Conservation (phyloP, 2,888 invertebrate genomes). For the Euplexia lucipara region DNA sequence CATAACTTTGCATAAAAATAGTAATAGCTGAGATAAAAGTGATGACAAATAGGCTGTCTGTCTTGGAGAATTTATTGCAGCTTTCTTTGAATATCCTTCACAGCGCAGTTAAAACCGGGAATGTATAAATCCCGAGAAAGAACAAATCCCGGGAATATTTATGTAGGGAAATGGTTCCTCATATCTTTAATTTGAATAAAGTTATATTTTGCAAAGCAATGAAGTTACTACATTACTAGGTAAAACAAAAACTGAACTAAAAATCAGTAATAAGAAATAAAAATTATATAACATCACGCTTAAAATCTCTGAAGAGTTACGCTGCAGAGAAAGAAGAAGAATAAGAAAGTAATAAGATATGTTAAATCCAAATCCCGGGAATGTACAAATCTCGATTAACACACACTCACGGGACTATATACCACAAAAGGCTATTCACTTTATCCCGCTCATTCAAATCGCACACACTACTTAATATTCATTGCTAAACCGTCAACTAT, state of each 20-base stretch:
- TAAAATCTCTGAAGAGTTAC: no score
- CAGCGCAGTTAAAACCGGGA: background rate
- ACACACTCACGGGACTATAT: background rate
- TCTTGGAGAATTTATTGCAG: slow-evolving; percentile 22
- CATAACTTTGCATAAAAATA: slow-evolving; percentile 24
- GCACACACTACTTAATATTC: slow-evolving; percentile 24
- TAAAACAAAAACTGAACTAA: no score
- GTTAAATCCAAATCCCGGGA: no score
- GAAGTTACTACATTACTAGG: no score
- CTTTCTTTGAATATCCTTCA: slow-evolving; percentile 6
- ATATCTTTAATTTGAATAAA: no score
- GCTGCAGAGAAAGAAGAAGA: no score
- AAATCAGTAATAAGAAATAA: no score
- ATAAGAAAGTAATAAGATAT: no score
- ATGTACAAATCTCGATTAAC: background rate
- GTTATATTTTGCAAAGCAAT: no score
- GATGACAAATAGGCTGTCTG: slow-evolving; percentile 23
- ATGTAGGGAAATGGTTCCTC: no score
- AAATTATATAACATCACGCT: no score
- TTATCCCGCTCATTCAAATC: background rate
- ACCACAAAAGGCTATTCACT: slow-evolving; percentile 3
- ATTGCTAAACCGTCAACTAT: slow-evolving; percentile 18
- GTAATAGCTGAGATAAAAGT: slow-evolving; percentile 21
- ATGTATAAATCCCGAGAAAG: background rate
- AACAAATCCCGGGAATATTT: no score